These are phyloP conservation scores for Mastigias papua DNA, from an alignment of 30 jellyfish, hydroid and myxozoan genomes.

Conservation along the genomic window DNA sequence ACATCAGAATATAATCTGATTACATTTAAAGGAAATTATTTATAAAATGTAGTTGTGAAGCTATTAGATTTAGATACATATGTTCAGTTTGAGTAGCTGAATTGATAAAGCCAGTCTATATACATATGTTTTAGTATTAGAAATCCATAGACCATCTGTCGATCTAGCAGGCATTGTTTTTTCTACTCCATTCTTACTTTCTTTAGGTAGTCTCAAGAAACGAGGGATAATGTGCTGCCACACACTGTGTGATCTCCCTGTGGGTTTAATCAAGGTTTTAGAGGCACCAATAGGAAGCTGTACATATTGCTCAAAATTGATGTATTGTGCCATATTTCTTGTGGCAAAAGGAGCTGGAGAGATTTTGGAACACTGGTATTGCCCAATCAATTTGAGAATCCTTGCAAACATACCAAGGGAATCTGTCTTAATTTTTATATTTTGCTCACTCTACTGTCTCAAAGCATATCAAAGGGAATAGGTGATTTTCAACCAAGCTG, in stretches of 20 bases:
- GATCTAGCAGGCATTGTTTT: too few species aligned
- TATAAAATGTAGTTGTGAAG: too few species aligned
- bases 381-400: background rate
- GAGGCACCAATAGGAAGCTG: constrained; percentile 21
- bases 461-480: background rate
- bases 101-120: too few species aligned
- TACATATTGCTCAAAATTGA: background rate
- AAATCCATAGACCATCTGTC: too few species aligned
- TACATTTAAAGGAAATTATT: too few species aligned
- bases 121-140: too few species aligned
- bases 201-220: background rate
- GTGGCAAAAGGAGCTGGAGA: background rate
- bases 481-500: background rate
- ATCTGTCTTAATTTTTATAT: background rate
- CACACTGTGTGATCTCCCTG: background rate
- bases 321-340: constrained; percentile 1
- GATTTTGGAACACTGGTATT: background rate
- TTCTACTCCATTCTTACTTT: background rate
- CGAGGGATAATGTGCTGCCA: background rate
- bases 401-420: background rate
- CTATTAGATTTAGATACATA: too few species aligned
- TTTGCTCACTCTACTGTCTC: background rate
- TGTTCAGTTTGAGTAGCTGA: too few species aligned
- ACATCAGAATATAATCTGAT: too few species aligned
- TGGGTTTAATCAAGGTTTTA: background rate